Evolutionary conservation across 2,113 vertebrate genomes (phyloP).

Genomic region (Hoplias malabaricus): DNA sequence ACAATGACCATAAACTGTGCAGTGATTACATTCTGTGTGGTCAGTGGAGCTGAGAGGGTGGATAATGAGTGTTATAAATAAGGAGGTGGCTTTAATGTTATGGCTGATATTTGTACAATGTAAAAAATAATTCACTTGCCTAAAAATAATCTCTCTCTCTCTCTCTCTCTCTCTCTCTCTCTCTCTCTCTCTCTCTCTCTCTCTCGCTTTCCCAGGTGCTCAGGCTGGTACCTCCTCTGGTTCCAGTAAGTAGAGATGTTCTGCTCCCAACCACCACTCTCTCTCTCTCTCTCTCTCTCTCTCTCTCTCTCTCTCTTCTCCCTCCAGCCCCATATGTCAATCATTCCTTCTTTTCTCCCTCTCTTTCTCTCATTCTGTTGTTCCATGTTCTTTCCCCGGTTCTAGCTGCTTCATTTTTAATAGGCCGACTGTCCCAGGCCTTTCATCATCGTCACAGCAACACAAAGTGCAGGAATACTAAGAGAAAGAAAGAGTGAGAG

Average conservation of each 20-base stretch:
- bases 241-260: conserved; percentile 73
- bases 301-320: conserved; percentile 36
- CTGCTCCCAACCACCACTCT: conserved; percentile 25
- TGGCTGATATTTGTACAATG: too few relatives aligned
- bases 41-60: too few relatives aligned
- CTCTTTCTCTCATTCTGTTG: conserved; percentile 59
- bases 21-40: too few relatives aligned
- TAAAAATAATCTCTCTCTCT: conserved; percentile 68
- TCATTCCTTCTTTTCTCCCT: conserved; percentile 29
- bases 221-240: conserved; percentile 74
- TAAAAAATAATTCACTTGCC: too few relatives aligned
- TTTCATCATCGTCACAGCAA: conserved; percentile 69
- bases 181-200: conserved; percentile 22
- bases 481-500: conserved; percentile 30
- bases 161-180: conserved; percentile 40
- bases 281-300: conserved; percentile 53
- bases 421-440: conserved; percentile 65
- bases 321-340: not conserved
- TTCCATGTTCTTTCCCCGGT: conserved; percentile 27
- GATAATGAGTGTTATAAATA: too few relatives aligned
- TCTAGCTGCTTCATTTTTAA: conserved; percentile 72
- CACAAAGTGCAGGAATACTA: conserved; percentile 66
- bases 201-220: conserved; percentile 70
- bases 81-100: too few relatives aligned
- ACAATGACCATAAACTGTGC: too few relatives aligned